Evolutionary conservation across 2,797 vertebrate species (phyloP), one percentile per base, ranked within the genome.

Genomic region (Philypnodon macrostomus): DNA sequence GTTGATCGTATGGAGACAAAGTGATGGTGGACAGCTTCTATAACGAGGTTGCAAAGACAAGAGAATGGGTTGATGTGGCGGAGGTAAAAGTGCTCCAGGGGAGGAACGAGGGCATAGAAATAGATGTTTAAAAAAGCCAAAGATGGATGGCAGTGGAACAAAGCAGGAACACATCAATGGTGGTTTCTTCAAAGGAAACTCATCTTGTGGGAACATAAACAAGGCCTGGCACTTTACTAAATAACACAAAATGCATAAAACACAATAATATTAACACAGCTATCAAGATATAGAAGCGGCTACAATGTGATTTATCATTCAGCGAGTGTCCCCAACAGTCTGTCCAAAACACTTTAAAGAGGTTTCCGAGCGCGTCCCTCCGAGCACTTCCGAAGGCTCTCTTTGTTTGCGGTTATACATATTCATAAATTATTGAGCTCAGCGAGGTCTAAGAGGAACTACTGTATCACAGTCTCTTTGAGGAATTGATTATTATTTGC

Each of bases 141-240:
- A 38, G 27, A 23, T 50, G 36, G 51, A 52, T 77, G 71, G 71
- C 63, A 73, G 49, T 5, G 18, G 51, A 73, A 80, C 60, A 73
- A 66, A 66, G 63, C n/a, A 32, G 29, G 38, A 64, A 59, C 19
- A 58, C 71, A 71, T 77, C 63, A 75, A 60, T 69, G 27, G 50
- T 34, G 48, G 11, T 42, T 66, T 47, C 61, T 67, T 77, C 71
- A 67, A 69, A 64, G 56, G 51, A 53, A 64, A 77, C 68, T 62
- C 50, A 44, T 66, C 53, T 60, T 37, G 32, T 7, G 49, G 63
- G 56, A 68, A 29, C 36, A 30, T 15, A 51, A 73, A 58, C 42
- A 39, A 14, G 58, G 32, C 47, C 18, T 56, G 67, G 58, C 60
- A 52, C 40, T 40, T 63, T 59, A 24, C 47, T 39, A 37, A 18